phyloP scores from a whole-genome alignment of 2,888 invertebrate species.

The Mesochorus sp. region DNA sequence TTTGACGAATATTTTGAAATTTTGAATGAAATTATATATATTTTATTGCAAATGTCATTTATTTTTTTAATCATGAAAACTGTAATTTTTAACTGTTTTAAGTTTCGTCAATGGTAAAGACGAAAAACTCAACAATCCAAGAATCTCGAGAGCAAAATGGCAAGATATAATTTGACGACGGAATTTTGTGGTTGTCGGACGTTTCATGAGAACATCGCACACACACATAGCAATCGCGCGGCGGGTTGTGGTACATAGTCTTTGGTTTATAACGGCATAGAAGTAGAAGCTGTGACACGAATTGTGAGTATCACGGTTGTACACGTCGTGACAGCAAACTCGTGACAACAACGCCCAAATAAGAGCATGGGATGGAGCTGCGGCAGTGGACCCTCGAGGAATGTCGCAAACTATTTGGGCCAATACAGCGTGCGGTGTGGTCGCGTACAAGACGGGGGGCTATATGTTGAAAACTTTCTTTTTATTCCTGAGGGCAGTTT shows the following conservation, averaged over 20 bases:
- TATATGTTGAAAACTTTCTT: not conserved
- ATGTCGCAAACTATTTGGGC: constrained; percentile 40
- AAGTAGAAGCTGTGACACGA: constrained; percentile 14
- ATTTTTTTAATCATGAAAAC: not conserved
- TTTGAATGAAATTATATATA: too few relatives aligned
- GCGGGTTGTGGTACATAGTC: too few relatives aligned
- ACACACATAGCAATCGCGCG: not conserved
- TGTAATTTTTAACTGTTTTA: not conserved
- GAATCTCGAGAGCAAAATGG: not conserved
- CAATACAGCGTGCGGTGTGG: not conserved
- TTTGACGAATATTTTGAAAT: too few relatives aligned
- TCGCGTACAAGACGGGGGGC: not conserved
- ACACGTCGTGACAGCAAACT: constrained; percentile 39
- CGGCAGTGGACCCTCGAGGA: constrained; percentile 9
- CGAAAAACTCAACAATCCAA: not conserved
- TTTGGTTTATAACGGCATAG: constrained; percentile 39
- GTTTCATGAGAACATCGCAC: not conserved
- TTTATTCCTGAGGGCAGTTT: not conserved
- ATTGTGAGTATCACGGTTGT: not conserved
- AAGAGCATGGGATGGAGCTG: not conserved
- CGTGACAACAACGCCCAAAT: constrained; percentile 47
- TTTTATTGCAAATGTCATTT: too few relatives aligned
- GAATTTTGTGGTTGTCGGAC: constrained; percentile 16
- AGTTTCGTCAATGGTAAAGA: not conserved
- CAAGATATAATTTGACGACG: constrained; percentile 40